Conservation (phyloP, 1,140 invertebrate genomes). For the Trinorchestia longiramus region DNA sequence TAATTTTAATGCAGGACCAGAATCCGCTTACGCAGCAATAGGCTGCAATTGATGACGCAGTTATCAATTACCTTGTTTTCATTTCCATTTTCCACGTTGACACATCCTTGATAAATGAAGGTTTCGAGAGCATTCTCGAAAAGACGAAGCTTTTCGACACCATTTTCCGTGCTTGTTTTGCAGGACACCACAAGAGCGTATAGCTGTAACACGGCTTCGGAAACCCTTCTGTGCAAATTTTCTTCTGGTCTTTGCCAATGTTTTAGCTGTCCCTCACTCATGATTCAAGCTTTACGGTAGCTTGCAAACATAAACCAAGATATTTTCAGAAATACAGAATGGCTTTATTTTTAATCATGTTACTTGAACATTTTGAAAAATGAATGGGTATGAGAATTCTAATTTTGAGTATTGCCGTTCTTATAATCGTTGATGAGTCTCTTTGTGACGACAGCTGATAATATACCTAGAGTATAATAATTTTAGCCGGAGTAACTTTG, state of each 20-base stretch:
- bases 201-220: background rate
- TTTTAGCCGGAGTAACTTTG: too few relatives aligned
- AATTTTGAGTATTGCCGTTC: too few relatives aligned
- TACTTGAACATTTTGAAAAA: too few relatives aligned
- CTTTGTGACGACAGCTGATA: too few relatives aligned
- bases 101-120: slow-evolving; percentile 49
- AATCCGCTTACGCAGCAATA: background rate
- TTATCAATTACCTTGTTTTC: slow-evolving; percentile 54
- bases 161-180: slow-evolving; percentile 13
- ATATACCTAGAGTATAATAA: too few relatives aligned
- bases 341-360: too few relatives aligned
- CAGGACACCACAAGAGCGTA: background rate
- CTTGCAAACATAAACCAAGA: too few relatives aligned
- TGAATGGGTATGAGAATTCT: too few relatives aligned
- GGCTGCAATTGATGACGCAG: slow-evolving; percentile 42
- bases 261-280: background rate
- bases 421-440: too few relatives aligned
- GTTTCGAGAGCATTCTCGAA: slow-evolving; percentile 20
- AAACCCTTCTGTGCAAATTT: background rate
- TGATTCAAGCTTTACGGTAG: background rate
- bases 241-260: background rate
- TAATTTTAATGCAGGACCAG: background rate
- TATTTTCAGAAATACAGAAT: too few relatives aligned
- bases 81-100: slow-evolving; percentile 53
- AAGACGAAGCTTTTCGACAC: background rate